phyloP scores from a whole-genome alignment of 2,113 vertebrate species.

The Sapajus apella region DNA sequence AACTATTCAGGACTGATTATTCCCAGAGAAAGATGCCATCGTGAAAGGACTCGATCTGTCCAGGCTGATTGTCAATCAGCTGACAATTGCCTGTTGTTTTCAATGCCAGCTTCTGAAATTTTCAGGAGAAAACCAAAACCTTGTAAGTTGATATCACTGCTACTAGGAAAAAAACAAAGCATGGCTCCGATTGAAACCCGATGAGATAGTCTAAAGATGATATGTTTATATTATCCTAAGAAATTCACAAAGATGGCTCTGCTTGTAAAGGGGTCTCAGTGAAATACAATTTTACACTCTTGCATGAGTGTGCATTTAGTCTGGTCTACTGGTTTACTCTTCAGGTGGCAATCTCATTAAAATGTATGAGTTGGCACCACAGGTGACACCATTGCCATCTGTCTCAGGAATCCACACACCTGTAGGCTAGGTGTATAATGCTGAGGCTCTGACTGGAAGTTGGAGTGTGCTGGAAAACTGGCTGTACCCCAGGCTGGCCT shows the following conservation, averaged over 20 bases:
- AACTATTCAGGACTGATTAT: not conserved
- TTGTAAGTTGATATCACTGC: not conserved
- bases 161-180: not conserved
- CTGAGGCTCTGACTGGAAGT: not conserved
- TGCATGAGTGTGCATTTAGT: not conserved
- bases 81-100: not conserved
- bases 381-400: not conserved
- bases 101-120: not conserved
- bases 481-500: not conserved
- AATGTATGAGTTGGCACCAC: not conserved
- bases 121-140: not conserved
- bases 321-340: not conserved
- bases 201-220: not conserved
- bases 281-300: not conserved
- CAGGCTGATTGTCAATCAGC: not conserved
- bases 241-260: not conserved
- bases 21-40: not conserved
- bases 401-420: not conserved
- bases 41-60: not conserved
- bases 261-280: not conserved
- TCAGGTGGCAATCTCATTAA: conserved; percentile 49
- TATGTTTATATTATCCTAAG: not conserved
- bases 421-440: not conserved
- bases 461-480: not conserved
- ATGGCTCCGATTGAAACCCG: not conserved